These are phyloP conservation scores for Andricus grossulariae DNA, from an alignment of 1,140 invertebrate species.

Conservation along the genomic window DNA sequence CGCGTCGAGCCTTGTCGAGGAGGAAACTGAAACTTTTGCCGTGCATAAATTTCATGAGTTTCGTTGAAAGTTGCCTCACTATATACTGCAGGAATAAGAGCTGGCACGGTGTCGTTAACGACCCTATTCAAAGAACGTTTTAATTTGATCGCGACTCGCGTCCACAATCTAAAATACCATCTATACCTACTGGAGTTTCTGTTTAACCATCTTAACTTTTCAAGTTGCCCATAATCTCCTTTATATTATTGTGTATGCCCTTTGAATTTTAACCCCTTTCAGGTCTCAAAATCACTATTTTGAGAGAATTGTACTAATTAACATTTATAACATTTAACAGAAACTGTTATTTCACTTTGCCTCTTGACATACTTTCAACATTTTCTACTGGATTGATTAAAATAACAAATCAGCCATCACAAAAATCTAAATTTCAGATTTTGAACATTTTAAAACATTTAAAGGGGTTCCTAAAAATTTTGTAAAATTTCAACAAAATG, in stretches of 20 bases:
- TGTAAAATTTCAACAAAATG: no score
- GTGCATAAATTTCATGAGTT: conserved; percentile 59
- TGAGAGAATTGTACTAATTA: no score
- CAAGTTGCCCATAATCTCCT: background rate
- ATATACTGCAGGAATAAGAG: background rate
- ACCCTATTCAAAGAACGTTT: conserved; percentile 61
- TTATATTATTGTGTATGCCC: background rate
- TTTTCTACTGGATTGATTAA: no score
- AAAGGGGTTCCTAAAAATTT: no score
- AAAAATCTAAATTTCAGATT: no score
- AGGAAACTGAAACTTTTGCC: background rate
- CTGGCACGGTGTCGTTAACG: conserved; percentile 55
- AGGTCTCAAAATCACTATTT: no score
- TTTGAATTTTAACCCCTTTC: background rate
- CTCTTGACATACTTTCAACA: no score
- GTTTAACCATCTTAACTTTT: background rate
- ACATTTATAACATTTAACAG: no score
- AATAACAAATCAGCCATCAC: no score
- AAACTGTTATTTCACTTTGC: no score
- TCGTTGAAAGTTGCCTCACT: conserved; percentile 44
- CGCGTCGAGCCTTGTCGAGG: background rate
- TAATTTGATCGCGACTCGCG: conserved; percentile 52
- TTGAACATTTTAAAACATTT: no score
- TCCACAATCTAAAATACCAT: background rate
- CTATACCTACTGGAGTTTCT: background rate